Base-by-base conservation (phyloP, 2,113 vertebrate genomes). In the Stegastes partitus region DNA sequence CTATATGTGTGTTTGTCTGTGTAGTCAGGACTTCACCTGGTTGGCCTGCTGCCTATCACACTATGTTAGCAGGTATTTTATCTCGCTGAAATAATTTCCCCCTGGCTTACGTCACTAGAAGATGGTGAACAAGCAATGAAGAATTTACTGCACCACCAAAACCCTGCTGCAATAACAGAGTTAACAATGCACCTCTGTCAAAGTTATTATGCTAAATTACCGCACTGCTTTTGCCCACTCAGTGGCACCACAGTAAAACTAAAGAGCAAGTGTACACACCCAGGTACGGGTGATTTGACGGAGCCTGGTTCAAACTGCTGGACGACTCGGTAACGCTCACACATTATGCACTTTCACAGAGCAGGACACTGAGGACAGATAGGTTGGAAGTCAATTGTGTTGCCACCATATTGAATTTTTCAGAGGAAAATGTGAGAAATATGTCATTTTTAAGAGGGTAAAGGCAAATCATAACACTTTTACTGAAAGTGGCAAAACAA, bases 111-210 rank as follows among this genome's bases (percentile, higher is more conserved):
- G 1, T 15, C 57, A 75, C 50, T n/a, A 50, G 61, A 70, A 51
- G 49, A 72, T 50, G 75, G 57, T 61, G 6, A 79, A 62, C 26
- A 19, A 18, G 18, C 11, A n/a, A 5, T 58, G 25, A 47, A 2
- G 64, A 61, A 81, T 66, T 83, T 70, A 68, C 49, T 58, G 50
- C 50, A 45, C 0, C 1, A 3, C 26, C 28, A 68, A 79, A 67
- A 75, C 59, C 50, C 22, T 26, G 26, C 53, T 55, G 44, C 37
- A 71, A 51, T 39, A 63, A 50, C 11, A 59, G 12, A 31, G 23
- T 11, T 19, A 57, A 79, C 72, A 80, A 56, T 67, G 25, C 23
- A 22, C 26, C 19, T 78, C 25, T 71, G 47, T 87, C 68, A 14
- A 23, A 59, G 47, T 34, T 50, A 26, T 64, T 31, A 37, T 15